phyloP scores from a whole-genome alignment of 2,888 invertebrate genomes.

The Thera obeliscata region DNA sequence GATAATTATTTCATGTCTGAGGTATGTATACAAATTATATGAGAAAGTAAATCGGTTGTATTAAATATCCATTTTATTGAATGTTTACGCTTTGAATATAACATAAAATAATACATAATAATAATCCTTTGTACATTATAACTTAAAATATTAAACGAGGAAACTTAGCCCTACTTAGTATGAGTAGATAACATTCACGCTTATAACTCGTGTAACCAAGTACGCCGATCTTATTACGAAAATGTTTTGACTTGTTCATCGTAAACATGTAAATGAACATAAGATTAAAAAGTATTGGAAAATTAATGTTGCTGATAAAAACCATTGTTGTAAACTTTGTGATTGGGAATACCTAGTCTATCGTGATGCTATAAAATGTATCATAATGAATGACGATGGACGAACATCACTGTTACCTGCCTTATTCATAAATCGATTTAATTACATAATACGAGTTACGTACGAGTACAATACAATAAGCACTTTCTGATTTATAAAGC shows the following conservation, averaged over 20 bases:
- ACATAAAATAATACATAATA: too few relatives aligned
- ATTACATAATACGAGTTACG: too few relatives aligned
- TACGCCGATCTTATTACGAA: conserved; percentile 8
- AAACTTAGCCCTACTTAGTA: conserved; percentile 7
- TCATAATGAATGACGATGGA: too few relatives aligned
- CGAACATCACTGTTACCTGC: too few relatives aligned
- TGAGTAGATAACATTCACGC: conserved; percentile 12
- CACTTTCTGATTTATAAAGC: too few relatives aligned
- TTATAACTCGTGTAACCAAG: conserved; percentile 15
- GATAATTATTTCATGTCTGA: conserved; percentile 48
- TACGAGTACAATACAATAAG: too few relatives aligned
- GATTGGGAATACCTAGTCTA: background rate
- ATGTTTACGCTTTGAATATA: background rate
- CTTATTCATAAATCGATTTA: too few relatives aligned
- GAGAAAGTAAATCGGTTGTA: too few relatives aligned
- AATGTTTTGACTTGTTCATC: conserved; percentile 1
- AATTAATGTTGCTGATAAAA: conserved; percentile 16
- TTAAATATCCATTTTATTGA: background rate
- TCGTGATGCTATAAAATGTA: background rate
- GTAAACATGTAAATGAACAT: background rate
- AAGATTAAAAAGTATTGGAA: conserved; percentile 2
- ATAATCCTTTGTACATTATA: background rate
- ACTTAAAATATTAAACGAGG: conserved; percentile 11
- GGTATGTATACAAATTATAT: conserved; percentile 40
- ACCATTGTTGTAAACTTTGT: background rate